Conservation (phyloP, 2,113 vertebrate species). For the Cariama cristata region DNA sequence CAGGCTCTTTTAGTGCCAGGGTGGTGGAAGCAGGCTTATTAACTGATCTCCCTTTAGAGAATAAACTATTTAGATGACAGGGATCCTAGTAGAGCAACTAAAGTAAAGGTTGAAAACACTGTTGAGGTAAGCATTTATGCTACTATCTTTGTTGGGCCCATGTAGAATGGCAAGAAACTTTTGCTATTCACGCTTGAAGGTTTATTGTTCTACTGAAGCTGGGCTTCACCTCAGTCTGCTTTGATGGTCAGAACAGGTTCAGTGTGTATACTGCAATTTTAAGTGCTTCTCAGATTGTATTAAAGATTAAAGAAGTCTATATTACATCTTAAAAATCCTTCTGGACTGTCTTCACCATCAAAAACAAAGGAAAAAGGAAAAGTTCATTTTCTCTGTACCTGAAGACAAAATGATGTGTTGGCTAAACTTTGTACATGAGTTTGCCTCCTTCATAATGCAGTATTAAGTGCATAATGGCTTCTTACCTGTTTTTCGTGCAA, state of each 20-base stretch:
- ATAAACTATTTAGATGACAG: background rate
- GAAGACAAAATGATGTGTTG: background rate
- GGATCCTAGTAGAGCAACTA: background rate
- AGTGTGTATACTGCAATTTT: background rate
- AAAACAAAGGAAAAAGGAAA: background rate
- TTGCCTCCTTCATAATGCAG: background rate
- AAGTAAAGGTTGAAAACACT: background rate
- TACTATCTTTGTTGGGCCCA: background rate
- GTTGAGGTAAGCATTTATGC: background rate
- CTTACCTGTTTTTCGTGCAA: background rate
- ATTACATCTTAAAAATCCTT: background rate
- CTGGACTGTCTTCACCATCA: background rate
- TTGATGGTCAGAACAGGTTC: background rate
- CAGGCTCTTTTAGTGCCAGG: background rate
- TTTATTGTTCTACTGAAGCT: background rate
- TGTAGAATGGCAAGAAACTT: background rate
- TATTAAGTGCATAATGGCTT: background rate
- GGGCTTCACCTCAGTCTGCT: background rate
- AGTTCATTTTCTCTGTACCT: background rate
- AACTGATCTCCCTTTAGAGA: background rate
- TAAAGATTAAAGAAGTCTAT: background rate
- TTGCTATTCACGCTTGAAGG: rapidly evolving
- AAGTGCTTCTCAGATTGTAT: background rate
- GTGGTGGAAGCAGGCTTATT: background rate
- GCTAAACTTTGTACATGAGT: background rate